Percentiles rank a stretch among this genome's conserved stretches.
Evolutionary conservation across 2,888 invertebrate species (phyloP).

Genomic region (Acanthosepion lycidas): DNA sequence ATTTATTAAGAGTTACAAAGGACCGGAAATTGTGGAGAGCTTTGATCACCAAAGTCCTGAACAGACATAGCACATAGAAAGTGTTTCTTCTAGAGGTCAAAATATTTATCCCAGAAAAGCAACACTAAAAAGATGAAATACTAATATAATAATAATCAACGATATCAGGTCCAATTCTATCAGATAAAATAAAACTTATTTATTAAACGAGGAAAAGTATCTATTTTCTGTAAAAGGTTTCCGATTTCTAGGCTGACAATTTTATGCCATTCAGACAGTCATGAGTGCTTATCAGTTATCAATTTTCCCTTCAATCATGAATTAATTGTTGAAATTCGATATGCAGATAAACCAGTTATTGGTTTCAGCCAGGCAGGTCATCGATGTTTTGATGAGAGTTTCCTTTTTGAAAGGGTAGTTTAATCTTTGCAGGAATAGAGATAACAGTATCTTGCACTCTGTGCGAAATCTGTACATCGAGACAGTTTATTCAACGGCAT

Average conservation of each 20-base stretch:
- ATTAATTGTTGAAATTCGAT: background rate
- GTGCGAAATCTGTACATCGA: background rate
- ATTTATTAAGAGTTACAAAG: too few relatives aligned
- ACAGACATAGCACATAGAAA: too few relatives aligned
- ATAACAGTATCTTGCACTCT: background rate
- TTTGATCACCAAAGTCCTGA: too few relatives aligned
- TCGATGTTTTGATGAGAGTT: background rate
- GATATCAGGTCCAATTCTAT: too few relatives aligned
- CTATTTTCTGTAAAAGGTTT: too few relatives aligned
- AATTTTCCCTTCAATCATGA: background rate
- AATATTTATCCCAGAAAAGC: too few relatives aligned
- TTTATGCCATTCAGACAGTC: background rate
- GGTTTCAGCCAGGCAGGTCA: background rate
- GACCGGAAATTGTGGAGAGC: too few relatives aligned
- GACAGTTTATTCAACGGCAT: background rate
- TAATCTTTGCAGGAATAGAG: background rate
- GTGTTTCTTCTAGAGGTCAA: too few relatives aligned
- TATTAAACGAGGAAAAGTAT: too few relatives aligned
- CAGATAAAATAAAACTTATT: too few relatives aligned
- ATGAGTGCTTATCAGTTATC: background rate
- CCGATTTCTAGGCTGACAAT: background rate
- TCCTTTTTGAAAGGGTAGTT: background rate
- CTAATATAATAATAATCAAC: too few relatives aligned
- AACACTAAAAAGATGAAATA: too few relatives aligned
- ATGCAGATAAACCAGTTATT: background rate